Conservation (phyloP, 2,797 vertebrate species). For the Lemur catta region DNA sequence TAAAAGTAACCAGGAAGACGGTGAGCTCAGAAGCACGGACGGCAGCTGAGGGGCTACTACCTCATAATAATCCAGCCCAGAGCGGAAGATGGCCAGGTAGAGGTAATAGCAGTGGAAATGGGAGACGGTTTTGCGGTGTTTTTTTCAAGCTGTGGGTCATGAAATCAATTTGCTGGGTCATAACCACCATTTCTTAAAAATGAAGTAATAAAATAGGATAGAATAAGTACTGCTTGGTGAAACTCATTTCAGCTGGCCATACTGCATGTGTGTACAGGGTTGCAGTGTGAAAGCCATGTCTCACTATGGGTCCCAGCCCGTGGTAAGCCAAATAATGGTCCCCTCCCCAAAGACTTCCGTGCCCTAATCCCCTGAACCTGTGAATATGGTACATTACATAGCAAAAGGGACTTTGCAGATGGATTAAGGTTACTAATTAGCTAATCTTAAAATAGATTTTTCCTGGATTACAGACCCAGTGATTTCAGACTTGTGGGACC, state of each 20-base stretch:
- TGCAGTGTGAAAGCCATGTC: background rate
- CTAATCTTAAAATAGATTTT: background rate
- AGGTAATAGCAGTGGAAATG: background rate
- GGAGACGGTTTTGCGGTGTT: background rate
- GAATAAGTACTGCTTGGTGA: background rate
- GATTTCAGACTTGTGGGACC: background rate
- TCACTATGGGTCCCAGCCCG: background rate
- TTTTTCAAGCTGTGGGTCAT: constrained; percentile 24
- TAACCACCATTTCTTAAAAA: constrained; percentile 29
- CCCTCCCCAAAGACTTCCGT: background rate
- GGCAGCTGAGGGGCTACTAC: background rate
- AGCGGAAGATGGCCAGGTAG: background rate
- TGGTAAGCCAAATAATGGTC: background rate
- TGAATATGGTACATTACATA: background rate
- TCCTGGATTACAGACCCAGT: background rate
- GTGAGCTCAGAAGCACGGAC: background rate
- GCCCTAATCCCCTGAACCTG: background rate
- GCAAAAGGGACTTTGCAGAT: background rate
- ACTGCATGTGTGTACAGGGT: background rate
- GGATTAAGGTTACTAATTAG: background rate
- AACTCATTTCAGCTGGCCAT: background rate
- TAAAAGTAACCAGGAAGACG: background rate
- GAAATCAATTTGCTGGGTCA: constrained; percentile 37
- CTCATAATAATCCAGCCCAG: background rate
- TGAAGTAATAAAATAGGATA: constrained; percentile 27